These are phyloP conservation scores for Chymomyza procnemis DNA, from an alignment of 2,888 invertebrate genomes.

Conservation along the genomic window DNA sequence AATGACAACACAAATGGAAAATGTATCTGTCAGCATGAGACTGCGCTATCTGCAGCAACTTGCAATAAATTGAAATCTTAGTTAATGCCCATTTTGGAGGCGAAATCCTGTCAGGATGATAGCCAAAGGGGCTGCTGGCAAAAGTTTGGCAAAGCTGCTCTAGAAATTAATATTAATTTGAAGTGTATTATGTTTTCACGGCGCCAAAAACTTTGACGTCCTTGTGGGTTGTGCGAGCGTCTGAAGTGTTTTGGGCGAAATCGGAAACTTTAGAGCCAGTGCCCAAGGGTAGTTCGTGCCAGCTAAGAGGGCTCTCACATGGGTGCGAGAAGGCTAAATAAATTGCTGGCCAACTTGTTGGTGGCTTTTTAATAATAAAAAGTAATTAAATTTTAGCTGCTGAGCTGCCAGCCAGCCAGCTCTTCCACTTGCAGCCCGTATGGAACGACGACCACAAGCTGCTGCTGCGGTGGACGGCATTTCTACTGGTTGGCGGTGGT, in stretches of 20 bases:
- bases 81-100: conserved; percentile 27
- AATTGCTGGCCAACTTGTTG: conserved; percentile 29
- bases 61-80: conserved; percentile 66
- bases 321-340: background rate
- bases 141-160: conserved; percentile 1
- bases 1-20: conserved; percentile 35
- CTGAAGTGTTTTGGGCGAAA: conserved; percentile 22
- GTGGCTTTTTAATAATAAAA: conserved; percentile 53
- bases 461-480: background rate
- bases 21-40: background rate
- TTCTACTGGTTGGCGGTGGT: background rate
- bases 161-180: conserved; percentile 65
- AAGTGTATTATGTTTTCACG: conserved; percentile 54
- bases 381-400: conserved; percentile 68
- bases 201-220: conserved; percentile 37
- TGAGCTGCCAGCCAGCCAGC: conserved; percentile 23
- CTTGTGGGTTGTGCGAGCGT: conserved; percentile 42
- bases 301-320: background rate
- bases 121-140: background rate
- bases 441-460: conserved; percentile 10
- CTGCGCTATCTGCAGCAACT: conserved; percentile 53
- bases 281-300: background rate
- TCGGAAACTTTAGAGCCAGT: background rate
- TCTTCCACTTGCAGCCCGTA: conserved; percentile 1
- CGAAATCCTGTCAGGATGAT: background rate